Evolutionary conservation across 2,888 invertebrate species (phyloP).

Genomic region (Muschampia plurimacula): DNA sequence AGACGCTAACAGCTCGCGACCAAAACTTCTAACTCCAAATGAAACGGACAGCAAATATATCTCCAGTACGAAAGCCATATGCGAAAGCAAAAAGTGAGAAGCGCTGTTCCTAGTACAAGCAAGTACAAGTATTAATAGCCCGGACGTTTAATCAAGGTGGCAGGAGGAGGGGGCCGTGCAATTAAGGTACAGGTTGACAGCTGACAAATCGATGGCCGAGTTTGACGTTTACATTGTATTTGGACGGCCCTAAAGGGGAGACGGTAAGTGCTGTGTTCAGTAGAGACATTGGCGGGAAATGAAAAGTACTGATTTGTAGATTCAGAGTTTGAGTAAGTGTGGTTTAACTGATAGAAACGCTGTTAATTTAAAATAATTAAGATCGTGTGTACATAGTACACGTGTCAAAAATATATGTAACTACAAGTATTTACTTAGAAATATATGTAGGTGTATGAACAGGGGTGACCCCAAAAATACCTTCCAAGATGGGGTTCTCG

Average conservation of each 20-base stretch:
- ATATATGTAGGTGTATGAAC: no score
- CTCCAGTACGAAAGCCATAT: constrained; percentile 26
- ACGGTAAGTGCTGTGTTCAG: background rate
- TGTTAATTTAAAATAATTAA: no score
- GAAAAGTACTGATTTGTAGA: background rate
- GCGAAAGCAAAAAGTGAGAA: constrained; percentile 41
- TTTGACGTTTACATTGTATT: constrained; percentile 28
- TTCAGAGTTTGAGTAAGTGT: background rate
- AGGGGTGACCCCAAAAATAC: no score
- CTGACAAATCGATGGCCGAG: constrained; percentile 72
- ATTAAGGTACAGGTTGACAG: constrained; percentile 80
- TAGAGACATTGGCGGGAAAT: background rate
- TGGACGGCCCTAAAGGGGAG: background rate
- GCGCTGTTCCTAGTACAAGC: constrained; percentile 43
- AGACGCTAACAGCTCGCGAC: background rate
- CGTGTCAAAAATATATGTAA: no score
- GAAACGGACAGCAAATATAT: constrained; percentile 29
- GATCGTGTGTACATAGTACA: no score
- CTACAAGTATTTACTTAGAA: no score
- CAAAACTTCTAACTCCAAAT: constrained; percentile 17
- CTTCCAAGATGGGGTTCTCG: no score
- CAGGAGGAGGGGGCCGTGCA: constrained; percentile 53
- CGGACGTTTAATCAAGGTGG: constrained; percentile 77
- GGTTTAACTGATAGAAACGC: background rate
- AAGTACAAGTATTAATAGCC: constrained; percentile 58